These are phyloP conservation scores for Trochalopteron elliotii DNA, from an alignment of 2,113 vertebrate species.

Conservation along the genomic window DNA sequence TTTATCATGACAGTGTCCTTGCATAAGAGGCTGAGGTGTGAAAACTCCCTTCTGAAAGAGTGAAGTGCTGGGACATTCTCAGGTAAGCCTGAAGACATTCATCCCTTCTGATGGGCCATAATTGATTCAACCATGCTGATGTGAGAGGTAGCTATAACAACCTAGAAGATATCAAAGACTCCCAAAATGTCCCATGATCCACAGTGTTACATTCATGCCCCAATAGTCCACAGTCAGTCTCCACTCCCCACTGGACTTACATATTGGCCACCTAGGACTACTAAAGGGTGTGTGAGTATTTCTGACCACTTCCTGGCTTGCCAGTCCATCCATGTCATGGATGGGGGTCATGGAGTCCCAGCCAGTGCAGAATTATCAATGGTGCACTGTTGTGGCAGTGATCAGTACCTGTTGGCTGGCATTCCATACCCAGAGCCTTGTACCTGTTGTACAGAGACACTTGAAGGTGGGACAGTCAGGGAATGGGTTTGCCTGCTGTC, in stretches of 20 bases:
- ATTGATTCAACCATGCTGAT: background rate
- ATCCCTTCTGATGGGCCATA: background rate
- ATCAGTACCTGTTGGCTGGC: background rate
- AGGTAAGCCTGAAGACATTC: background rate
- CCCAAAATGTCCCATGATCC: too few species aligned
- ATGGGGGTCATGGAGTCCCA: background rate
- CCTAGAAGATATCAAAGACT: background rate
- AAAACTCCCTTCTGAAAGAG: background rate
- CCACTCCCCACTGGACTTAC: background rate
- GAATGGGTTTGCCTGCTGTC: background rate
- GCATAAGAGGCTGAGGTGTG: background rate
- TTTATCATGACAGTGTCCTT: background rate
- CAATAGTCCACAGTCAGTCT: background rate
- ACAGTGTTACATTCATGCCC: background rate
- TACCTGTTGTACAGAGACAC: background rate
- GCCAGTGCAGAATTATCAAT: accelerated
- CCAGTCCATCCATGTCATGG: too few species aligned
- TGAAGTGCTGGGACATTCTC: background rate
- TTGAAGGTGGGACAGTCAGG: background rate
- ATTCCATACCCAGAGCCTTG: background rate
- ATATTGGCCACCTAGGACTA: accelerated
- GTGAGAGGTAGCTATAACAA: background rate
- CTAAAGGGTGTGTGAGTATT: background rate
- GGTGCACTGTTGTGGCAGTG: accelerated
- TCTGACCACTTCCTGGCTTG: background rate